Conservation (phyloP, 1,140 invertebrate species). For the Atta cephalotes region DNA sequence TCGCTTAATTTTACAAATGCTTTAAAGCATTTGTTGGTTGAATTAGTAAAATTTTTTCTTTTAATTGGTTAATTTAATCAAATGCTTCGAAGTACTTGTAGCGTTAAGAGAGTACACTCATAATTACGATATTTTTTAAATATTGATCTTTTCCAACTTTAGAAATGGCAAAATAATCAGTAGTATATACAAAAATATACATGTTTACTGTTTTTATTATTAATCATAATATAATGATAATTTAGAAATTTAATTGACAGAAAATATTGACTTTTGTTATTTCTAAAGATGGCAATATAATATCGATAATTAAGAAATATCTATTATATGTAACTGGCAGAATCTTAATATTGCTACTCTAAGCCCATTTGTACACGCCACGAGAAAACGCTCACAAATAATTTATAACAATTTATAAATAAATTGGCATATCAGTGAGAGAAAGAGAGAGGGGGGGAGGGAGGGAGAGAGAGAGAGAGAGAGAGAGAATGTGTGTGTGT, state of each 20-base stretch:
- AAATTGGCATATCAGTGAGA: constrained; percentile 83
- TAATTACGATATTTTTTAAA: constrained; percentile 41
- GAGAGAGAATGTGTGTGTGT: background rate
- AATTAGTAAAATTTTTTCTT: too few relatives aligned
- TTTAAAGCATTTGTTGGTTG: too few relatives aligned
- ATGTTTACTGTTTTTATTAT: constrained; percentile 16
- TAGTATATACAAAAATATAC: background rate
- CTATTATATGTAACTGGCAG: constrained; percentile 16
- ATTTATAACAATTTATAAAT: constrained; percentile 83
- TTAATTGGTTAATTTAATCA: too few relatives aligned
- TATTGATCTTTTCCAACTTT: background rate
- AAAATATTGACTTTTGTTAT: constrained; percentile 21
- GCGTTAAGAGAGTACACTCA: too few relatives aligned
- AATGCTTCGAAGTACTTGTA: too few relatives aligned
- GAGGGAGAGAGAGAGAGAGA: background rate
- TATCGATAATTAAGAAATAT: constrained; percentile 42
- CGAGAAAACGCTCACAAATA: constrained; percentile 70
- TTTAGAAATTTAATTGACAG: background rate
- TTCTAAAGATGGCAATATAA: constrained; percentile 12
- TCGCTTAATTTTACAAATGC: too few relatives aligned
- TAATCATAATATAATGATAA: background rate
- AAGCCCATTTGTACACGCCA: constrained; percentile 53
- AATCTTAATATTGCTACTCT: constrained; percentile 29
- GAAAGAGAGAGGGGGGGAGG: background rate
- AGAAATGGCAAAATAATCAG: constrained; percentile 22